Conservation (phyloP, 2,888 invertebrate genomes). For the Monopis laevigella region DNA sequence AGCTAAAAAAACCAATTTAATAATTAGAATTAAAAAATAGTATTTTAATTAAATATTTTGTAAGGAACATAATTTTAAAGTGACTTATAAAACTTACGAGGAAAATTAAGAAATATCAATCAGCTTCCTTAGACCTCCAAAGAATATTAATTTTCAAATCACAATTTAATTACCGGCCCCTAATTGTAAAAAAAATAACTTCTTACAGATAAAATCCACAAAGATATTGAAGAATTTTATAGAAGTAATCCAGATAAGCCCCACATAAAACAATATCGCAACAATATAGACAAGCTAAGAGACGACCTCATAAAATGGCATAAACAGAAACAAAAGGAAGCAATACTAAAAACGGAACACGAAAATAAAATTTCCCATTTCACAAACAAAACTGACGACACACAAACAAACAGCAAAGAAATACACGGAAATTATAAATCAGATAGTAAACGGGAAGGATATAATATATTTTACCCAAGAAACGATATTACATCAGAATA, state of each 20-base stretch:
- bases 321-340: neutral
- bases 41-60: too few species aligned
- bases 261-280: neutral
- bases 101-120: too few species aligned
- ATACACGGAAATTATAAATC: constrained; percentile 11
- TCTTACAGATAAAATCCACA: constrained; percentile 46
- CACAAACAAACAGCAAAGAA: constrained; percentile 8
- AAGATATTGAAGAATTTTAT: constrained; percentile 46
- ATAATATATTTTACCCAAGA: constrained; percentile 4
- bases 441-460: constrained; percentile 7
- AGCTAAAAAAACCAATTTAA: too few species aligned
- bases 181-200: too few species aligned
- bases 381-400: neutral
- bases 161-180: too few species aligned
- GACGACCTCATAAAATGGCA: neutral
- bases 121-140: too few species aligned
- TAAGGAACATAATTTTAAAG: too few species aligned
- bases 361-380: neutral
- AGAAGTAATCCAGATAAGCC: constrained; percentile 32
- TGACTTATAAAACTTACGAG: too few species aligned
- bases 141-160: neutral
- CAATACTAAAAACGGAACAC: neutral
- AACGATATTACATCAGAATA: constrained; percentile 2
- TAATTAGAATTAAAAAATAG: too few species aligned
- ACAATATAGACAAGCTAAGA: constrained; percentile 1